A percentile compares a stretch with the other conserved stretches of the same genome.
Conservation (phyloP, 2,888 invertebrate species). For the Andrena hattorfiana region DNA sequence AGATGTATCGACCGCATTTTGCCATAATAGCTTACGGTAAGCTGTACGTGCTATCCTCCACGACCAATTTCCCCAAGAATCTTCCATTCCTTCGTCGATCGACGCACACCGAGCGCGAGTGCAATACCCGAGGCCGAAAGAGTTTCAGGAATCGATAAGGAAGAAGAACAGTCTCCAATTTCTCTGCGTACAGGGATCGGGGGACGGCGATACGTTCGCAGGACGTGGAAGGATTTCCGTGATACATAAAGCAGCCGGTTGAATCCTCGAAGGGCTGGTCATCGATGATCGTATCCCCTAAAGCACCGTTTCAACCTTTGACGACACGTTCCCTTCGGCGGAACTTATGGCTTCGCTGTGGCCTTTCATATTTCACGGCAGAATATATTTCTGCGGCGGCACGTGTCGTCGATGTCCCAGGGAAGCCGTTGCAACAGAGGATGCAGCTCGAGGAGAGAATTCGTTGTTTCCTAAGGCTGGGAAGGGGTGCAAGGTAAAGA, state of each 20-base stretch:
- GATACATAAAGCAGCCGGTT: neutral
- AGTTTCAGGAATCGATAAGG: neutral
- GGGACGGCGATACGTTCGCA: neutral
- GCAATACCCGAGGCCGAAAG: neutral
- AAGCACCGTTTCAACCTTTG: neutral
- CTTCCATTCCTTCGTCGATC: neutral
- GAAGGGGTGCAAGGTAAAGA: neutral
- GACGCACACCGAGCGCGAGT: neutral
- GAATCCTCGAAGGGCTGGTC: neutral
- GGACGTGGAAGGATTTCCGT: neutral
- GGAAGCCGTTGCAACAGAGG: neutral
- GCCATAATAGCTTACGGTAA: too few relatives aligned
- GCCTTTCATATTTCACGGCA: constrained; percentile 4
- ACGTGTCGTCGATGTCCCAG: constrained; percentile 18
- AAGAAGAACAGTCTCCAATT: neutral
- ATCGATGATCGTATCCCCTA: neutral
- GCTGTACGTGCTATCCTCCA: neutral
- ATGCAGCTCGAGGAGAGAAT: constrained; percentile 10
- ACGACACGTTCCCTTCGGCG: constrained; percentile 8
- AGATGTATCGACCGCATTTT: neutral
- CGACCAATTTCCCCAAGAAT: neutral
- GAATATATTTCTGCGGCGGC: constrained; percentile 20
- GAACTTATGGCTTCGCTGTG: constrained; percentile 20
- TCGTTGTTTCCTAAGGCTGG: neutral
- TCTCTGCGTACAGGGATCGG: neutral